Evolutionary conservation across 1,140 invertebrate species (phyloP).

Genomic region (Macrosteles quadrilineatus): DNA sequence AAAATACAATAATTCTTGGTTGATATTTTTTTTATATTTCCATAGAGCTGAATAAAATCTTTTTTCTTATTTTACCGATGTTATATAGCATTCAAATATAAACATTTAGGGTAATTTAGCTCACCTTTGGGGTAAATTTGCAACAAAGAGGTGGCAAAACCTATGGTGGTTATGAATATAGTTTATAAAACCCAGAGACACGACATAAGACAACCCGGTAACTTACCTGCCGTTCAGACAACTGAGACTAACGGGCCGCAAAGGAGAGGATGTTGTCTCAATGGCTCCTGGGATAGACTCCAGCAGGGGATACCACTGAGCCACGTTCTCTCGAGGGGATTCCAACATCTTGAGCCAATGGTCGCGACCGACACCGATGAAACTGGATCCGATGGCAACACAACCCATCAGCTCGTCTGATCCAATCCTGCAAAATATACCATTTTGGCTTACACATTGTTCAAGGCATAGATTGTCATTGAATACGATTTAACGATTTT

Average conservation of each 20-base stretch:
- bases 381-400: conserved; percentile 73
- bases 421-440: conserved; percentile 65
- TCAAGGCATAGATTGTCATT: no score
- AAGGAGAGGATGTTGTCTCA: conserved; percentile 54
- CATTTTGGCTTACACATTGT: no score
- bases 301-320: conserved; percentile 81
- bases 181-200: no score
- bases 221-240: conserved; percentile 69
- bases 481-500: no score
- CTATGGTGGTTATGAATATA: no score
- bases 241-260: conserved; percentile 59
- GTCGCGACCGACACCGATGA: conserved; percentile 77
- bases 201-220: no score
- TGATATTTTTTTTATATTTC: background rate
- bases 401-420: conserved; percentile 86
- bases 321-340: conserved; percentile 78
- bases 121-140: no score
- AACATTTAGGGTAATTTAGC: no score
- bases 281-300: conserved; percentile 65
- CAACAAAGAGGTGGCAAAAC: no score
- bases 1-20: background rate
- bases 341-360: conserved; percentile 91
- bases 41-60: no score
- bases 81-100: no score
- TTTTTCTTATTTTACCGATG: no score